Evolutionary conservation across 2,888 invertebrate species (phyloP).

Genomic region (Ferrisia virgata): DNA sequence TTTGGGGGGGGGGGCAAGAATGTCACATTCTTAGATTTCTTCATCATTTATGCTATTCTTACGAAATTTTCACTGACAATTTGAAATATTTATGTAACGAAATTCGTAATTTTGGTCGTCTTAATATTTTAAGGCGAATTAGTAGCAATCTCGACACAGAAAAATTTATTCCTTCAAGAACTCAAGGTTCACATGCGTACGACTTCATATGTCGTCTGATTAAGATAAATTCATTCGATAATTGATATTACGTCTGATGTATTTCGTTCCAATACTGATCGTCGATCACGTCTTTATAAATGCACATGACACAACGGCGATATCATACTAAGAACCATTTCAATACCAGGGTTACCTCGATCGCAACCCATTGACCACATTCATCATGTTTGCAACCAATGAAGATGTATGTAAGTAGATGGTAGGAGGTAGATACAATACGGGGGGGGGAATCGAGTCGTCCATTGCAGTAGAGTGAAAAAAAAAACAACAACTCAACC

Average conservation of each 20-base stretch:
- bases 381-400: not conserved
- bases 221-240: not conserved
- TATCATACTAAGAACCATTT: not conserved
- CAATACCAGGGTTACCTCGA: not conserved
- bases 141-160: not conserved
- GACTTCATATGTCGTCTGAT: not conserved
- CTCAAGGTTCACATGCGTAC: not conserved
- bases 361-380: not conserved
- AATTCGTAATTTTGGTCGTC: too few species aligned
- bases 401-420: too few species aligned
- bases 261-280: not conserved
- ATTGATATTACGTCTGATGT: not conserved
- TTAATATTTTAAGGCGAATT: not conserved
- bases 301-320: not conserved
- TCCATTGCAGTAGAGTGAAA: not conserved
- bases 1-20: too few species aligned
- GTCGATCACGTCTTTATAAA: not conserved
- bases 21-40: too few species aligned
- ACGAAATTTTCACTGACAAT: too few species aligned
- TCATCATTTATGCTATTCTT: too few species aligned
- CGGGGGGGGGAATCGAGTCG: not conserved
- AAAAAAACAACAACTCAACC: conserved; percentile 19
- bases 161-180: not conserved
- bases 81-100: too few species aligned
- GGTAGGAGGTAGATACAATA: too few species aligned